Evolutionary conservation across 1,140 invertebrate genomes (phyloP).

Genomic region (Chironomus tepperi): DNA sequence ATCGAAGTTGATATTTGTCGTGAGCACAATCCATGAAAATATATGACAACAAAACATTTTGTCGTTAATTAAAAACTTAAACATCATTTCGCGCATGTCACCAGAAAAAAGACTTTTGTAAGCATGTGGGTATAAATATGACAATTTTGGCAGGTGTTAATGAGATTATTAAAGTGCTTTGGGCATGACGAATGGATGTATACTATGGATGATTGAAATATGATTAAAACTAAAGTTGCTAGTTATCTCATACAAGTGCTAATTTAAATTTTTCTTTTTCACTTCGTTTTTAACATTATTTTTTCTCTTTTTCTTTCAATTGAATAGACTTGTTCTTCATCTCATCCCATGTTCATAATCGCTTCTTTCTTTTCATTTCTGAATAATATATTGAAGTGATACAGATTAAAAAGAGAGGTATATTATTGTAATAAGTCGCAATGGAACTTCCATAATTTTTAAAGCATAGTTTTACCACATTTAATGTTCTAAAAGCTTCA

Average conservation of each 20-base stretch:
- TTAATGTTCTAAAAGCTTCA: too few species aligned
- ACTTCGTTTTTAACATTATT: not conserved
- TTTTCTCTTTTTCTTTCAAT: not conserved
- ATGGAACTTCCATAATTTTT: not conserved
- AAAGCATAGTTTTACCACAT: too few species aligned
- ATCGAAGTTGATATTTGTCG: too few species aligned
- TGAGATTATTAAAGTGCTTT: not conserved
- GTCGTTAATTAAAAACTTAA: not conserved
- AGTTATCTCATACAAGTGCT: conserved; percentile 7
- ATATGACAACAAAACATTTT: too few species aligned
- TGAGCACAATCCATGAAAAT: too few species aligned
- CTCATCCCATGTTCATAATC: not conserved
- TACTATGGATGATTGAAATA: not conserved
- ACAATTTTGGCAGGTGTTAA: conserved; percentile 6
- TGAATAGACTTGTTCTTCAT: too few species aligned
- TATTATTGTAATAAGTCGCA: not conserved
- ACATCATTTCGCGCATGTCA: not conserved
- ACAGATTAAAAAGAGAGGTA: not conserved
- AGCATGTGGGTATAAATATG: not conserved
- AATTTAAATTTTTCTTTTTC: not conserved
- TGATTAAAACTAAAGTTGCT: conserved; percentile 14
- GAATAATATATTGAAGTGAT: not conserved
- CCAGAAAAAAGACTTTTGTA: not conserved
- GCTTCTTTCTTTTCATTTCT: not conserved
- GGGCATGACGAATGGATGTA: too few species aligned